These are phyloP conservation scores for Diadegma fenestrale DNA, from an alignment of 2,888 invertebrate genomes.

Conservation along the genomic window DNA sequence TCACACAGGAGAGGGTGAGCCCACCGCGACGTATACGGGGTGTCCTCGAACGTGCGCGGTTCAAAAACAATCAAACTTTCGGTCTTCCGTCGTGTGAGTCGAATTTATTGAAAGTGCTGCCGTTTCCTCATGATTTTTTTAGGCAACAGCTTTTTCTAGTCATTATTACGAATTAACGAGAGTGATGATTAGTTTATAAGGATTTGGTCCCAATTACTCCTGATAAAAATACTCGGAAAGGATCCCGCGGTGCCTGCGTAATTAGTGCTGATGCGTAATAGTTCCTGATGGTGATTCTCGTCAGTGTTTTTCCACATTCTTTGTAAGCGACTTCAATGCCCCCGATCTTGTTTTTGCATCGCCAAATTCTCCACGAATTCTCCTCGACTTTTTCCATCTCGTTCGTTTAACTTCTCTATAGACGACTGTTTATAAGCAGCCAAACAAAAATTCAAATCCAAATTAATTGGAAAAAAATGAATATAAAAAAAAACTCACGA, in stretches of 20 bases:
- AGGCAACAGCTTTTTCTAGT: no score
- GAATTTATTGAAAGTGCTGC: no score
- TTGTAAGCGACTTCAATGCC: background rate
- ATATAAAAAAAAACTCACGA: no score
- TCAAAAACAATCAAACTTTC: background rate
- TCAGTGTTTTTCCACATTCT: background rate
- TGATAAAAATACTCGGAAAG: no score
- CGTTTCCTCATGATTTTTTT: no score
- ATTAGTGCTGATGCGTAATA: no score
- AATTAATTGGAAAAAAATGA: background rate
- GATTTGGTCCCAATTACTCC: no score
- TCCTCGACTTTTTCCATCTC: background rate
- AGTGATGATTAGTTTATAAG: no score
- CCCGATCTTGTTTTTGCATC: background rate
- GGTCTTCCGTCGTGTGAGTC: background rate
- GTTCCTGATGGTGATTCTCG: no score
- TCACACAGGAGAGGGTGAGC: background rate
- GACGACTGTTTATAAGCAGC: background rate
- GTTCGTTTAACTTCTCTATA: background rate
- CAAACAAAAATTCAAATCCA: background rate
- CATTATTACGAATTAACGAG: no score
- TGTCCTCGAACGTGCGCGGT: background rate
- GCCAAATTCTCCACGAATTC: no score
- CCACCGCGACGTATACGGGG: background rate
- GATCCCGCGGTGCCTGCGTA: no score